Conservation (phyloP, 2,888 invertebrate genomes). For the Morpho deidamia region DNA sequence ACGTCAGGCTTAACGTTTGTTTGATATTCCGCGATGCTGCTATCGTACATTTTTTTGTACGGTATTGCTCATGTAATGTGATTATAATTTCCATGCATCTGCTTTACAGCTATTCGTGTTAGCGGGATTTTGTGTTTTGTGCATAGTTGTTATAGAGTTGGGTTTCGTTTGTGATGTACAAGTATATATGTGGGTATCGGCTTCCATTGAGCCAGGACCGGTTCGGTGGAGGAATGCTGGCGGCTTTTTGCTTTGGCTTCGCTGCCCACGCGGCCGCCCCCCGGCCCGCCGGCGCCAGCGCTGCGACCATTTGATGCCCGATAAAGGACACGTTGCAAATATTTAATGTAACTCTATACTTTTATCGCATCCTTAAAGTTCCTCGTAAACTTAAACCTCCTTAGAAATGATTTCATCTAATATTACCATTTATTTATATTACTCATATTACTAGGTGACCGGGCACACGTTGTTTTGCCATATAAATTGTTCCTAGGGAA, state of each 20-base stretch:
- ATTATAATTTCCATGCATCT: constrained; percentile 55
- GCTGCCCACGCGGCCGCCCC: constrained; percentile 56
- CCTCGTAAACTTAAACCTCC: background rate
- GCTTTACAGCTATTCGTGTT: constrained; percentile 13
- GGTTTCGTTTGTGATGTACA: constrained; percentile 33
- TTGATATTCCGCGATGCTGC: constrained; percentile 52
- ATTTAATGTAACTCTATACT: constrained; percentile 43
- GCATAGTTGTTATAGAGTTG: constrained; percentile 31
- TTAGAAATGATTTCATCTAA: no score
- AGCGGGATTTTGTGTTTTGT: constrained; percentile 31
- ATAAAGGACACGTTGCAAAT: constrained; percentile 64
- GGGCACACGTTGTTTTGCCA: no score
- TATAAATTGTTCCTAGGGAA: no score
- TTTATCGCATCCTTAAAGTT: constrained; percentile 15
- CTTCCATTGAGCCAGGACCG: constrained; percentile 68
- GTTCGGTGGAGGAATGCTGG: constrained; percentile 65
- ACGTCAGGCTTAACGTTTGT: constrained; percentile 40
- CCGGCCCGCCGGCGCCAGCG: constrained; percentile 41
- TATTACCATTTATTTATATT: no score
- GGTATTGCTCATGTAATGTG: constrained; percentile 58
- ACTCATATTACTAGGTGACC: no score
- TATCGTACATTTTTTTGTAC: constrained; percentile 62
- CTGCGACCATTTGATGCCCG: constrained; percentile 43
- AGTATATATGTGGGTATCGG: constrained; percentile 40
- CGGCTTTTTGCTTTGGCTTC: constrained; percentile 64